Base-by-base conservation (phyloP, 2,797 vertebrate species). In the Tamandua tetradactyla region DNA sequence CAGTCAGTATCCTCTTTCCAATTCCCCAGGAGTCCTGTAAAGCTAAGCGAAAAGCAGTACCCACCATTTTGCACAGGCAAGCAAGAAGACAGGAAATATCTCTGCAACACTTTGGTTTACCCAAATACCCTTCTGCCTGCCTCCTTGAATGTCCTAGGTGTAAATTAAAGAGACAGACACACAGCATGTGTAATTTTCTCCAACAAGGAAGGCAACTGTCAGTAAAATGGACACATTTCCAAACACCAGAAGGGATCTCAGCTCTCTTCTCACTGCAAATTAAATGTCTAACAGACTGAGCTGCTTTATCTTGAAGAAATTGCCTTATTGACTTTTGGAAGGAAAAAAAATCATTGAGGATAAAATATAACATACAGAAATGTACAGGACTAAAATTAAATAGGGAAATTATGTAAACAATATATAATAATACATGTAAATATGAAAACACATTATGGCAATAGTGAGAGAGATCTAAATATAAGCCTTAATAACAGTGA, bases 181-280 rank as follows among this genome's bases (percentile, higher is more conserved):
- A 75, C 44, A 91, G 69, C 44, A 59, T 68, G 72, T 76, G 17
- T 80, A 59, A 89, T 52, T 87, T 87, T 94, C 25, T 92, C 80
- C 74, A 90, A 79, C 61, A 82, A 93, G 40, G 47, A 96, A 92
- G 42, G 32, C 5, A 30, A 72, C 75, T 93, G 20, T 81, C 68
- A 72, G 62, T 86, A 49, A 95, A 94, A 87, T 91, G 71, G 80
- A 96, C 79, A 88, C 64, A 86, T 88, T 96, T 93, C 86, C 72
- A 76, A 81, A 91, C 57, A 92, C 35, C 74, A 94, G 66, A 94
- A 72, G 32, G 59, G 32, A 75, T 91, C 69, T 86, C 44, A 44
- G 59, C 82, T 40, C 23, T 92, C 89, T 94, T 93, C 79, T 94
- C 47, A 78, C 44, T 82, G 40, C 22, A 71, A 49, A 44, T 64